These are phyloP conservation scores for Hemiprocne comata DNA, from an alignment of 2,113 vertebrate species.

Conservation along the genomic window DNA sequence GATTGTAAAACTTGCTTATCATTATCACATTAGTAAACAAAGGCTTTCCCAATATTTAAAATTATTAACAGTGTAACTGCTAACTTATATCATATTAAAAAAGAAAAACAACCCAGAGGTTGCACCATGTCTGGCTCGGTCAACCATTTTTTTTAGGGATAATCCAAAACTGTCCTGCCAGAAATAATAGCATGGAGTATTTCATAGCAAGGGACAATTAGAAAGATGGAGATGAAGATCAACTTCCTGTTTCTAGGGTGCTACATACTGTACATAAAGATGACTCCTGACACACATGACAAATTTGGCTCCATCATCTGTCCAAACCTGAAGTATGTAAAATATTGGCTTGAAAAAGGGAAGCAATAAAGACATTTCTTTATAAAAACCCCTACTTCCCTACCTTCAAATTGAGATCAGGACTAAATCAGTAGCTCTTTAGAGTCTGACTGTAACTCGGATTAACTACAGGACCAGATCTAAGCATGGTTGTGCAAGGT, in stretches of 20 bases:
- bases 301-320: not conserved
- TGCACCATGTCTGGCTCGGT: not conserved
- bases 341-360: not conserved
- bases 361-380: not conserved
- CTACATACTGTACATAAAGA: not conserved
- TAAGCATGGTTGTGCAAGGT: not conserved
- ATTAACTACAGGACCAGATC: not conserved
- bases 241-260: not conserved
- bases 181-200: not conserved
- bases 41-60: not conserved
- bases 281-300: not conserved
- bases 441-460: not conserved
- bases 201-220: not conserved
- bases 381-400: not conserved
- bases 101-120: not conserved
- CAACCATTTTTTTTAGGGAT: not conserved
- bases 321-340: not conserved
- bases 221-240: not conserved
- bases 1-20: not conserved
- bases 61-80: not conserved
- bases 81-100: not conserved
- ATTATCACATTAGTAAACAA: slow-evolving; percentile 4
- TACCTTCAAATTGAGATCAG: not conserved
- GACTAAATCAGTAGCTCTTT: not conserved
- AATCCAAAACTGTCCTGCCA: not conserved